Base-by-base conservation (phyloP, 2,113 vertebrate genomes). In the Forbesichthys agassizii region DNA sequence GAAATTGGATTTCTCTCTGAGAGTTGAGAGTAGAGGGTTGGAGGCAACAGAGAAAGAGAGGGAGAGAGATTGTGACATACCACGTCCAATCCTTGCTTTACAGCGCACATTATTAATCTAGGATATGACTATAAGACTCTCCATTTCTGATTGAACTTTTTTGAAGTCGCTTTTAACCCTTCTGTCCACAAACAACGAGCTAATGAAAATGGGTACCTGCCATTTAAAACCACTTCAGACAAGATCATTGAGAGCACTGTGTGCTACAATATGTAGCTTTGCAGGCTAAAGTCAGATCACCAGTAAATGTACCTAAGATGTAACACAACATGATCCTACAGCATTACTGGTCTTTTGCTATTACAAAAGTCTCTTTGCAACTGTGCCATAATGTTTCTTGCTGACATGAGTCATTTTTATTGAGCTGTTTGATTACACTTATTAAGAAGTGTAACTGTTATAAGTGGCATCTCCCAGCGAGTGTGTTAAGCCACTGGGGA, bases 1-100 rank as follows among this genome's bases (percentile, higher is more conserved):
- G 69, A 90, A 90, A 90, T 88, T 88, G 88, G 87, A 88, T 90
- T 90, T 90, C 57, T 85, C 76, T 79, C 66, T 75, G 76, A 88
- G 79, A 84, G 71, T 77, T 33, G 60, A 73, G 62, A 63, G 75
- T 69, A 64, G 61, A 65, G 69, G 65, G 61, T 66, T 46, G 76
- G 52, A 80, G 65, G 63, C 53, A 56, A 59, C 48, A 12, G 53
- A 64, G 64, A 48, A n/a, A 51, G 56, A 49, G 18, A 5, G 47
- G 18, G 57, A 52, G 55, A 56, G 20, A 69, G 69, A 82, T 66
- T 66, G 75, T 59, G 64, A 74, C 55, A 76, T 73, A 74, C 64
- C 71, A 72, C 83, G 74, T 79, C 68, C 48, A 16, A 71, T 56
- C 76, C 67, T 70, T 53, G 64, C 56, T 78, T 65, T 83, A 14